A percentile compares a stretch with the other conserved stretches of the same genome.
Conservation (phyloP, 2,888 invertebrate genomes). For the Pristionchus entomophagus region DNA sequence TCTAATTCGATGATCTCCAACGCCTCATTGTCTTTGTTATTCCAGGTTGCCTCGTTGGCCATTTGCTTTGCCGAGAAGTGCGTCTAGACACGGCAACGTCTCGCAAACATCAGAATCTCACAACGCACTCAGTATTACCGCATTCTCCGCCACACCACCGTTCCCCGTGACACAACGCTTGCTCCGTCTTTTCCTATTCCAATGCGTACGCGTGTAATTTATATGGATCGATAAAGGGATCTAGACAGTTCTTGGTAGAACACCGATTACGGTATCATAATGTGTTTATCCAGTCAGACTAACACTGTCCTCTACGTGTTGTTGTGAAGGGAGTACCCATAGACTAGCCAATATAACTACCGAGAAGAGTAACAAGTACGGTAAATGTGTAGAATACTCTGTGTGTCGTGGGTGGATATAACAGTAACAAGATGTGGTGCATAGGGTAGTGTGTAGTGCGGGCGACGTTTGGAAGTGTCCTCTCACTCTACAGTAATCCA, state of each 20-base stretch:
- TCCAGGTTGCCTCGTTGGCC: slow-evolving; percentile 17
- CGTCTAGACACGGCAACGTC: not conserved
- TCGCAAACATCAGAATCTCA: slow-evolving; percentile 18
- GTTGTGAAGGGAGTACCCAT: slow-evolving; percentile 20
- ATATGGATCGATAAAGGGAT: slow-evolving; percentile 16
- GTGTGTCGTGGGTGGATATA: not conserved
- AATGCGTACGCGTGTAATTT: slow-evolving; percentile 31
- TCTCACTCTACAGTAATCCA: slow-evolving; percentile 33
- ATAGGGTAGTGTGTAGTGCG: not conserved
- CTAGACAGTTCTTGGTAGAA: no score
- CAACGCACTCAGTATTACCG: slow-evolving; percentile 39
- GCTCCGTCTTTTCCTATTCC: not conserved
- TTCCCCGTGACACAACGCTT: slow-evolving; percentile 16
- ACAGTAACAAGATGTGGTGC: slow-evolving; percentile 39
- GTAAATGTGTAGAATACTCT: slow-evolving; percentile 30
- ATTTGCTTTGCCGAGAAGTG: slow-evolving; percentile 38
- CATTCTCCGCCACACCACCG: not conserved
- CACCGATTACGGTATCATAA: not conserved
- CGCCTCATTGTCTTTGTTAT: not conserved
- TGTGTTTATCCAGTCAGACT: not conserved
- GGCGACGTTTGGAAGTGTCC: not conserved
- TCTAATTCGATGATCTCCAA: not conserved
- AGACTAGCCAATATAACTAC: slow-evolving; percentile 17
- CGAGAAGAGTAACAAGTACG: not conserved
- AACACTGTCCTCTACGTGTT: not conserved